Conservation (phyloP, 1,140 invertebrate species). For the Lethocerus indicus region DNA sequence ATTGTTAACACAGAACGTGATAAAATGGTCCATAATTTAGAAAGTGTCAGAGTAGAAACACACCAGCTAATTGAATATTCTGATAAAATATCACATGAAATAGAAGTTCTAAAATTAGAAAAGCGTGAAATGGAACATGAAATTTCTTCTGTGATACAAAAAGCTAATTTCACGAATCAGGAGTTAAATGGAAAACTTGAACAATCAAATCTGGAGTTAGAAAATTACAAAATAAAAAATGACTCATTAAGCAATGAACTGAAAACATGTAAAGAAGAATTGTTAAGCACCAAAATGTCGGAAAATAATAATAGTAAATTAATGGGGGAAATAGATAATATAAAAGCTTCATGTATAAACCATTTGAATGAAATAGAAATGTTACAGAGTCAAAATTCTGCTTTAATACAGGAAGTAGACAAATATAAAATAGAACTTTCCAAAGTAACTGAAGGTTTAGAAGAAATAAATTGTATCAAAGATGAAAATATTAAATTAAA, state of each 20-base stretch:
- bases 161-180: neutral
- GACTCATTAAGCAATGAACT: neutral
- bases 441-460: too few relatives aligned
- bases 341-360: too few relatives aligned
- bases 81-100: constrained; percentile 14
- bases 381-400: too few relatives aligned
- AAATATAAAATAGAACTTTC: too few relatives aligned
- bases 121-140: constrained; percentile 8
- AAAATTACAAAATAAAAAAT: neutral
- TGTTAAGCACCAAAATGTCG: too few relatives aligned
- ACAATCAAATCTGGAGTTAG: neutral
- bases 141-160: neutral
- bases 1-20: constrained; percentile 7
- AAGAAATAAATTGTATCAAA: too few relatives aligned
- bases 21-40: constrained; percentile 13
- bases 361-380: too few relatives aligned
- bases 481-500: too few relatives aligned
- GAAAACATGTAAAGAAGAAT: too few relatives aligned
- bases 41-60: constrained; percentile 13
- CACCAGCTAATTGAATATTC: constrained; percentile 14
- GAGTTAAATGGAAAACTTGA: constrained; percentile 1
- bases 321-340: too few relatives aligned
- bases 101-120: constrained; percentile 9
- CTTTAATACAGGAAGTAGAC: too few relatives aligned
- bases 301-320: too few relatives aligned